phyloP scores from a whole-genome alignment of 2,888 invertebrate genomes.

The Terebella lapidaria region DNA sequence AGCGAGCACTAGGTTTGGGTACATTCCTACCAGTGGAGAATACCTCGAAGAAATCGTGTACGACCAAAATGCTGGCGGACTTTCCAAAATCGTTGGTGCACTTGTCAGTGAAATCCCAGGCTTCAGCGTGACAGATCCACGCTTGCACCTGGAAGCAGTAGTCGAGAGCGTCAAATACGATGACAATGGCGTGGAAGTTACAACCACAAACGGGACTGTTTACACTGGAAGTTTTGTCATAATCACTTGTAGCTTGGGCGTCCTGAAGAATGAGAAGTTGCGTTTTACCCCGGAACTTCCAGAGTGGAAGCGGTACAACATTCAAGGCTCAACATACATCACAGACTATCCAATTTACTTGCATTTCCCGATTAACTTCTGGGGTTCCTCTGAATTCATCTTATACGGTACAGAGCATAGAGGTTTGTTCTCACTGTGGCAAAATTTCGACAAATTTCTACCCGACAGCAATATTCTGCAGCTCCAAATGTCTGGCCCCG shows the following conservation, averaged over 20 bases:
- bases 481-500: conserved; percentile 13
- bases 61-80: conserved; percentile 3
- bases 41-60: not conserved
- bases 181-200: conserved; percentile 9
- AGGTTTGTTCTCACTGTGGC: conserved; percentile 13
- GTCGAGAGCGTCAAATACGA: not conserved
- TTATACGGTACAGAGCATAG: conserved; percentile 13
- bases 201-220: conserved; percentile 10
- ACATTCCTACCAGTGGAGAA: not conserved
- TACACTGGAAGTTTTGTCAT: conserved; percentile 20
- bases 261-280: conserved; percentile 19
- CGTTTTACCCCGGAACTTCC: conserved; percentile 20
- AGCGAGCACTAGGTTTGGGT: not conserved
- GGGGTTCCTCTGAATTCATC: conserved; percentile 18
- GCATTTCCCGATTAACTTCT: conserved; percentile 17
- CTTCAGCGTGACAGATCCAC: not conserved
- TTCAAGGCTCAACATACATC: conserved; percentile 16
- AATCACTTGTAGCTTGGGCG: conserved; percentile 25
- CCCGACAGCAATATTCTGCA: conserved; percentile 20
- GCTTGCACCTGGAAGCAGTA: not conserved
- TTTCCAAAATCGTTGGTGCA: not conserved
- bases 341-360: conserved; percentile 18
- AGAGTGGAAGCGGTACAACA: conserved; percentile 14
- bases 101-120: not conserved
- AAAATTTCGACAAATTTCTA: conserved; percentile 18